Evolutionary conservation across 1,140 invertebrate species (phyloP), one percentile per base, ranked within the genome.

Genomic region (Acyrthosiphon pisum): DNA sequence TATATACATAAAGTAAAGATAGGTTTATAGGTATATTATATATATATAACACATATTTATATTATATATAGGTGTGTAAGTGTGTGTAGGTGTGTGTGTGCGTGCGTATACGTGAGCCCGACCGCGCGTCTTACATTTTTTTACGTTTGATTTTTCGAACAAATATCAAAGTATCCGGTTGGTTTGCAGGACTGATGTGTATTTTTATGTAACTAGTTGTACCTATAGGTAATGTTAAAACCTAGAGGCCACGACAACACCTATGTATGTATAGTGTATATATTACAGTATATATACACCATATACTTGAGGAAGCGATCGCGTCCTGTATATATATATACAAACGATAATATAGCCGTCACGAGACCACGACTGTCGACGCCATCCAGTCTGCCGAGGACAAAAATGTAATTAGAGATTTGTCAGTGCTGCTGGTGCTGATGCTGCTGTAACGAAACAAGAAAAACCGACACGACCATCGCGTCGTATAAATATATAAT

Each of bases 401-500:
- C 83, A 11, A 41, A 84, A 84, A 84, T 83, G 60, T 76, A 76
- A 76, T 76, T 76, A 76, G 60, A 76, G 60, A 76, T 76, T n/a
- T n/a, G 30, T 76, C 14, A 6, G 56, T 30, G 2, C 6, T 68
- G 30, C 30, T 68, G 30, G 4, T 60, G 26, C 23, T 30, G 9
- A 14, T n/a, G 60, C 60, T 76, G 60, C 30, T 76, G n/a, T 30
- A 6, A 76, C n/a, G n/a, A 76, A 35, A 76, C 60, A 2, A 76
- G 30, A 35, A 76, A 76, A n/a, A 4, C n/a, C 60, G 60, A 76
- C 60, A 35, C 14, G n/a, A 76, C 60, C 60, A 6, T 30, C n/a
- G 6, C 3, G 30, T 18, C 60, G 60, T 60, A 60, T 60, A 56
- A 26, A 11, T 23, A 26, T 56, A 56, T 23, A 56, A 60, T 60